Base-by-base conservation (phyloP, 2,888 invertebrate genomes). In the Micoletzkya japonica region DNA sequence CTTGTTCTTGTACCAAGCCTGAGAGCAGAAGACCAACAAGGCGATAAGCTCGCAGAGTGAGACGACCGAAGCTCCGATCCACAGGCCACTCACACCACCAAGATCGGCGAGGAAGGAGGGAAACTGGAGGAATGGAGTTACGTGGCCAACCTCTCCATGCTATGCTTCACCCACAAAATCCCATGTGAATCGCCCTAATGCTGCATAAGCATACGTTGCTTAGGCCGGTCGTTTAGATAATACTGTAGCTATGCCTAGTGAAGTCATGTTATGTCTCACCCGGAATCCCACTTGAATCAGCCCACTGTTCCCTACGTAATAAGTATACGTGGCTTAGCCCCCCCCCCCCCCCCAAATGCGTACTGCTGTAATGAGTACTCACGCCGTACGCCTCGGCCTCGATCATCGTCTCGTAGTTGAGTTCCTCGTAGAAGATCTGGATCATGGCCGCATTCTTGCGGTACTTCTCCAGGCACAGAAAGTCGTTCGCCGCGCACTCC, bases 371-470 rank as follows among this genome's bases (percentile, higher is more conserved):
- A n/a, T n/a, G n/a, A n/a, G n/a, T n/a, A 54, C 76, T 70, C 56
- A 83, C 80, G 26, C 79, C 76, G 69, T 85, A 85, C 7, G 83
- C 83, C 7, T 80, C 82, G 30, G 76, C 79, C 63, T 85, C 85
- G 24, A 76, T 73, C 72, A 86, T 72, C 24, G 82, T 83, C 73
- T 86, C 85, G 71, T 82, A 85, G 73, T 85, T 86, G 58, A 85
- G 73, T 71, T 85, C 85, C 68, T 85, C 85, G 67, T 85, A 85
- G 72, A 85, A 85, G 6, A 85, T 81, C 73, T 85, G 86, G 28
- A 85, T 75, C 82, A 85, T 82, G 7, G 85, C 85, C 4, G 85
- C 83, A 52, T 85, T 86, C 54, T 79, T 79, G 30, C 84, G 72
- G 64, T 85, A 86, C 67, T 83, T 82, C 63, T 85, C 84, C 32